Evolutionary conservation across 2,113 vertebrate species (phyloP), one percentile per base, ranked within the genome.

Genomic region (Nycticebus coucang): DNA sequence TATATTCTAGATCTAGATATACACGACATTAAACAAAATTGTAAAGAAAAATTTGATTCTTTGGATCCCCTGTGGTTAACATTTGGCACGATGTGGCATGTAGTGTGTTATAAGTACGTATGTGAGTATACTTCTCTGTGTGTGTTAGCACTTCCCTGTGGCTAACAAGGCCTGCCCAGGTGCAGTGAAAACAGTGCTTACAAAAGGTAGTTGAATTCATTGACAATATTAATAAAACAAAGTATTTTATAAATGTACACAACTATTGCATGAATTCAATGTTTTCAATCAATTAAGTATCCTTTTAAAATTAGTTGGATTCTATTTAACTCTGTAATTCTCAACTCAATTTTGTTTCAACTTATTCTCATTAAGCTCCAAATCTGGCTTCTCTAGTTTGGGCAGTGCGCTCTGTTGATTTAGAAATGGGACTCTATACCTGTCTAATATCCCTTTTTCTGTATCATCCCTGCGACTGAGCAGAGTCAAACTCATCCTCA

Each of bases 211-310:
- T 4, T 83, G 35, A 80, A 83, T 83, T n/a, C 83, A 91, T 66
- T 66, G 74, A 69, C 75, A 80, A 59, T 50, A 50, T 50, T 50
- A 50, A 50, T 55, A 92, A 89, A 96, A 95, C 18, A 77, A 0
- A 35, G 18, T 91, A 91, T 77, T 78, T 57, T 80, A 72, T 62
- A 89, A 93, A 87, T 37, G 1, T 78, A 77, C 28, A 37, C 94
- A 94, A 85, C n/a, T 78, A 81, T 18, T 60, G 62, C 66, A 50
- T 86, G 10, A 85, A 30, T 86, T 57, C 57, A 79, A 55, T 93
- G 53, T 33, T 93, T 95, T 33, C 80, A 80, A 91, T 75, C 72
- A 96, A 72, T 24, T 64, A 26, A 88, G 33, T 78, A 69, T 89
- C 13, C 53, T 50, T 93, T 85, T 35, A 41, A 78, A 86, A 77